Evolutionary conservation across 2,797 vertebrate species (phyloP), one percentile per base, ranked within the genome.

Genomic region (Lates japonicus): DNA sequence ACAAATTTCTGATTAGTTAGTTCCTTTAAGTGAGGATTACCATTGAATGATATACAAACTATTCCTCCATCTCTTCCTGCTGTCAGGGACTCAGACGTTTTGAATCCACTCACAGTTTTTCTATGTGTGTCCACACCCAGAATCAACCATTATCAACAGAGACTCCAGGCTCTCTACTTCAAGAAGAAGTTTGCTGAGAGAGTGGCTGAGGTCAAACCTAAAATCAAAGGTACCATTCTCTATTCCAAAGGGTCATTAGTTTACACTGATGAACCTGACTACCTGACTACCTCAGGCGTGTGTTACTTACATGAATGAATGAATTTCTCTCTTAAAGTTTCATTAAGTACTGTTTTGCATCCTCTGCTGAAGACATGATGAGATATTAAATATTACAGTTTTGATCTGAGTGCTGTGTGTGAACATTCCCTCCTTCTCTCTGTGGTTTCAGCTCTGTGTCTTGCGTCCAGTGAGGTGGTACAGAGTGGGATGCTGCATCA

Each of bases 131-230:
- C 49, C 29, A 76, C 8, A 49, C 14, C 14, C 63, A 92, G 91
- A 92, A 98, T 99, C 87, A 96, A 97, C 89, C 98, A 99, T 91
- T 99, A 99, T 78, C 97, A 99, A 52, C 97, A 99, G 88, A 95
- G 97, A 87, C 86, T 99, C 20, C 97, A 97, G 72, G 96, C 97
- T 0, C 95, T 99, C 42, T 97, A 97, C 95, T 98, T 98, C 91
- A 99, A 99, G 90, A 99, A 98, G 94, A 98, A 98, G 92, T 99
- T 99, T 95, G 95, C 97, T 20, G 98, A 99, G 87, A 96, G 97
- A 82, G 94, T 99, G 71, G 94, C 96, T 31, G 98, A 99, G 76
- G 93, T 97, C 81, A 97, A 98, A 87, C 98, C 97, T 31, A 98
- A 97, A 92, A 95, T 99, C 72, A 95, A 96, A 96, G 97, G 98